Conservation (phyloP, 2,888 invertebrate species). For the Drosophila pseudotalamancana region DNA sequence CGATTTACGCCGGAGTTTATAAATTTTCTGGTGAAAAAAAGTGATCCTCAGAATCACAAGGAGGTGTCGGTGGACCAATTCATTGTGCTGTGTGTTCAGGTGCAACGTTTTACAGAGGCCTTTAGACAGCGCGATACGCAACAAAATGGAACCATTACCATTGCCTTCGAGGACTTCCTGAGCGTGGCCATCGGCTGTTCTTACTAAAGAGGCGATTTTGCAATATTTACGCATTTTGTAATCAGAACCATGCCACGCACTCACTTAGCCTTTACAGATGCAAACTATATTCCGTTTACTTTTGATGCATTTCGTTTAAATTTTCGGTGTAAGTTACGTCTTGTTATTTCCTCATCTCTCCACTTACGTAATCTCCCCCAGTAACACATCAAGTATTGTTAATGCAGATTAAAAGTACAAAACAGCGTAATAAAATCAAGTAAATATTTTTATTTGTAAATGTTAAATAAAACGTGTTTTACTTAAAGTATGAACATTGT, state of each 20-base stretch:
- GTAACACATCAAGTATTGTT: slow-evolving; percentile 57
- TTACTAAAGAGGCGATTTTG: slow-evolving; percentile 33
- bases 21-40: slow-evolving; percentile 88
- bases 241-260: slow-evolving; percentile 12
- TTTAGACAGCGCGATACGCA: slow-evolving; percentile 92
- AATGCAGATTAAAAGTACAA: slow-evolving; percentile 62
- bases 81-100: slow-evolving; percentile 94
- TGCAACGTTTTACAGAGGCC: slow-evolving; percentile 94
- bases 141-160: slow-evolving; percentile 92
- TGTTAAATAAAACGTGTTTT: slow-evolving; percentile 51
- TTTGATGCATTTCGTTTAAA: slow-evolving; percentile 44
- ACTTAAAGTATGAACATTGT: slow-evolving; percentile 55
- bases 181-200: slow-evolving; percentile 91
- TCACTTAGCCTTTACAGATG: slow-evolving; percentile 33
- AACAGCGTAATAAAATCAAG: slow-evolving; percentile 51
- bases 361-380: slow-evolving; percentile 52
- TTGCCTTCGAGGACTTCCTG: slow-evolving; percentile 96
- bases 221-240: background rate
- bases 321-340: slow-evolving; percentile 40
- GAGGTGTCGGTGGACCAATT: slow-evolving; percentile 93
- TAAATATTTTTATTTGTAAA: slow-evolving; percentile 54
- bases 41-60: slow-evolving; percentile 87
- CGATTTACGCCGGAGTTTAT: slow-evolving; percentile 92
- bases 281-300: slow-evolving; percentile 53
- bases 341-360: slow-evolving; percentile 27